Conservation (phyloP, 2,113 vertebrate genomes). For the Oncorhynchus kisutch region DNA sequence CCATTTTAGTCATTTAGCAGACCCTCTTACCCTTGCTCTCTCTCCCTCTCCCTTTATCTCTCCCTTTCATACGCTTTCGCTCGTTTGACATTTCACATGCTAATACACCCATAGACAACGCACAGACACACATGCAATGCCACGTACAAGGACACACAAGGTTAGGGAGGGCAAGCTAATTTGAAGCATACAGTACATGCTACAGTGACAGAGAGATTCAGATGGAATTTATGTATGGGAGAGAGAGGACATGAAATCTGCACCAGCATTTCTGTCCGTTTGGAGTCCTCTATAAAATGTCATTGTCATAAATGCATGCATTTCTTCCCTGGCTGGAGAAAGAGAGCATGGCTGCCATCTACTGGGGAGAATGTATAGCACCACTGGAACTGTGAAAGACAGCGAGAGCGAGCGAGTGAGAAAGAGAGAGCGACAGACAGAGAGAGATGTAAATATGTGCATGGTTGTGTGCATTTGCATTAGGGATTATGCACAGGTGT, state of each 20-base stretch:
- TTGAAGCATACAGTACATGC: background rate
- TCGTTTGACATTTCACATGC: conserved; percentile 61
- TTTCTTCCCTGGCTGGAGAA: conserved; percentile 17
- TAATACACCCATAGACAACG: conserved; percentile 57
- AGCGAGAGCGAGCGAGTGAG: background rate
- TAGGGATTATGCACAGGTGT: too few relatives aligned
- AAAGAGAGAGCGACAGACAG: too few relatives aligned
- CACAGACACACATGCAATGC: conserved; percentile 19
- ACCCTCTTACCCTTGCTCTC: too few relatives aligned
- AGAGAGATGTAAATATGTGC: too few relatives aligned
- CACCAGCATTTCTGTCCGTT: conserved; percentile 34
- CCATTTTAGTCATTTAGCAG: too few relatives aligned
- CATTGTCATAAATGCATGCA: conserved; percentile 65
- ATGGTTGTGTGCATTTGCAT: too few relatives aligned
- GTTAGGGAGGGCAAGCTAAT: conserved; percentile 33
- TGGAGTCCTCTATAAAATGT: conserved; percentile 59
- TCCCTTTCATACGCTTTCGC: conserved; percentile 47
- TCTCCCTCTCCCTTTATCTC: conserved; percentile 1
- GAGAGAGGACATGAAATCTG: conserved; percentile 54
- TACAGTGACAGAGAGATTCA: conserved; percentile 14
- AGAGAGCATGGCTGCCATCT: conserved; percentile 66
- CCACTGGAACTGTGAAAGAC: conserved; percentile 37
- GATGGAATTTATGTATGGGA: conserved; percentile 43
- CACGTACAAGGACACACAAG: conserved; percentile 51
- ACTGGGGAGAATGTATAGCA: conserved; percentile 57